Conservation (phyloP, 2,113 vertebrate genomes). For the Brachypteracias leptosomus region DNA sequence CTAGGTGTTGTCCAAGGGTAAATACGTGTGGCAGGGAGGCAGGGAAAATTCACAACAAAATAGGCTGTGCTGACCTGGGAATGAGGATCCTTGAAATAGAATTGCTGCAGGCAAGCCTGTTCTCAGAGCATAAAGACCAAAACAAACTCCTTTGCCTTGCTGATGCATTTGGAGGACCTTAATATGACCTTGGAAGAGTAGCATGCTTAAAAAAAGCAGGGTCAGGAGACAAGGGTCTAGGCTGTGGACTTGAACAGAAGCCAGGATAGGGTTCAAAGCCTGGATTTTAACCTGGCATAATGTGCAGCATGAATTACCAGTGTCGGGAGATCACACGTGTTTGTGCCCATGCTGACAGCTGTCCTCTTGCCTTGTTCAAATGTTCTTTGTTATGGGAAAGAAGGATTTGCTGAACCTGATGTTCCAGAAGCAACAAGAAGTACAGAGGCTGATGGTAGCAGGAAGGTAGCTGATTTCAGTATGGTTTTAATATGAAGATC, state of each 20-base stretch:
- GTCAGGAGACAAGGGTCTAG: background rate
- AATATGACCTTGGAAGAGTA: background rate
- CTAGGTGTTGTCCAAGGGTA: constrained; percentile 61
- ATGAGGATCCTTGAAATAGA: constrained; percentile 43
- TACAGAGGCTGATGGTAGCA: background rate
- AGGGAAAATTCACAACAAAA: constrained; percentile 44
- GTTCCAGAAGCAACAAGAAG: background rate
- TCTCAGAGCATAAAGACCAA: background rate
- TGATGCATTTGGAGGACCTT: background rate
- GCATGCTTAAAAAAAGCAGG: background rate
- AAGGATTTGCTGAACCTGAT: background rate
- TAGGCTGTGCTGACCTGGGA: constrained; percentile 40
- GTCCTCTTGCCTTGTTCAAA: background rate
- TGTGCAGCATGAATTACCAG: background rate
- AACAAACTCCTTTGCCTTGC: background rate
- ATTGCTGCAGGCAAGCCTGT: constrained; percentile 8
- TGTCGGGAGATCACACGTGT: background rate
- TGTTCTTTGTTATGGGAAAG: background rate
- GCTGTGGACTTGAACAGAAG: background rate
- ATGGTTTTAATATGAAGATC: background rate
- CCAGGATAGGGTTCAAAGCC: background rate
- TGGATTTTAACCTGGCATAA: background rate
- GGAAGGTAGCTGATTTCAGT: background rate
- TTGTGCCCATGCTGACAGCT: background rate
- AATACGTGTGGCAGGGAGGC: constrained; percentile 26